Base-by-base conservation (phyloP, 2,888 invertebrate species). In the Polyploca ridens region DNA sequence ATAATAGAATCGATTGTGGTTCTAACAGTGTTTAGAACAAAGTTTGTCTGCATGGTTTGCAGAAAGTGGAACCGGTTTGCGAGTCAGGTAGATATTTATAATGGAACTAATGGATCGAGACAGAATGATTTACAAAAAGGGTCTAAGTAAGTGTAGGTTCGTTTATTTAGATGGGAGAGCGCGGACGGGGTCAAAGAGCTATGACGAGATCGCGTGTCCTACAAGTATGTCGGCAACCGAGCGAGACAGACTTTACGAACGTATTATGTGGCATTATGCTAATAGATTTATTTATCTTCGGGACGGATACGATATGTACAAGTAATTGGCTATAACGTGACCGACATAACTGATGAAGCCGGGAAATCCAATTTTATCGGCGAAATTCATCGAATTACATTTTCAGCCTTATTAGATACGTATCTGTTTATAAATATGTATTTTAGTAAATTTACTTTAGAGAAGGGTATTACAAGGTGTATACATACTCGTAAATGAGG, bases 11-110 rank as follows among this genome's bases (percentile, higher is more conserved):
- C 77, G 72, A 77, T 78, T 76, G 73, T 71, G 69, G 68, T 72
- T 74, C 73, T 73, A 76, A 76, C 74, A 77, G 69, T 72, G 74
- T 75, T 78, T 72, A 76, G 72, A 75, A 76, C 72, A 73, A 77
- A 79, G 70, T 77, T 75, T 68, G 69, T 63, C 70, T 64, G 60
- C 54, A 66, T 62, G 41, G 19, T 44, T 61, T 16, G 61, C 41
- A 27, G 41, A 61, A 63, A 64, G 64, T 62, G 62, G 65, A 62
- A 35, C 63, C 59, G 65, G 65, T 69, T 68, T 65, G 63, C 64
- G 54, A 62, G 59, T 64, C 64, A 67, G 59, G 61, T 58, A 58
- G 44, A 60, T 62, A 64, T 62, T 60, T 66, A 33, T 61, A 41
- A 27, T 61, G 14, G 19, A 62, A 64, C 62, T 62, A 38, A 54